phyloP scores from a whole-genome alignment of 2,888 invertebrate genomes.

The Lasioglossum malachurum region DNA sequence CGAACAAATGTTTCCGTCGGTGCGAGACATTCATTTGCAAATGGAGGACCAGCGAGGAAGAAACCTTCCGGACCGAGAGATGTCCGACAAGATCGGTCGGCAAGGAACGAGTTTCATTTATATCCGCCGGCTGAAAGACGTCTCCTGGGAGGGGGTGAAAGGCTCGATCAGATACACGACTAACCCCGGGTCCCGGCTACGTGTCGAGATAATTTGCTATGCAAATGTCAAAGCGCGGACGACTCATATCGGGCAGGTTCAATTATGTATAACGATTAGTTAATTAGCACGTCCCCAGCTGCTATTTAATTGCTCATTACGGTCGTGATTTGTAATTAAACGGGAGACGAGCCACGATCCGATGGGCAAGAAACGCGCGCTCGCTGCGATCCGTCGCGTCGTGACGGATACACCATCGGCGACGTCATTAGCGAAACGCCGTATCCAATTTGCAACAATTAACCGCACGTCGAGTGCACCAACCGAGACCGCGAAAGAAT shows the following conservation, averaged over 20 bases:
- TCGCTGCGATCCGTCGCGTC: not conserved
- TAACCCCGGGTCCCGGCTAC: no score
- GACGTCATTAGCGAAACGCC: conserved; percentile 35
- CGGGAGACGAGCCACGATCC: conserved; percentile 24
- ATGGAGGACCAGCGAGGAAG: conserved; percentile 33
- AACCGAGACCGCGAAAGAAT: not conserved
- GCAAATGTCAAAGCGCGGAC: conserved; percentile 52
- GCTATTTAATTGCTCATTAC: conserved; percentile 57
- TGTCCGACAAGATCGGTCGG: conserved; percentile 25
- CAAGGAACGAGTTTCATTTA: conserved; percentile 41
- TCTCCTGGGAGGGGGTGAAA: not conserved
- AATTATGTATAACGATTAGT: conserved; percentile 51
- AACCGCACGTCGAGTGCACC: conserved; percentile 37
- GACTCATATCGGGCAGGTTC: conserved; percentile 44
- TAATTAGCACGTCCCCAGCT: conserved; percentile 50
- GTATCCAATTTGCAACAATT: conserved; percentile 46
- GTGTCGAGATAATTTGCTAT: conserved; percentile 45
- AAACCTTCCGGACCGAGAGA: not conserved
- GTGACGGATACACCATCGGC: conserved; percentile 31
- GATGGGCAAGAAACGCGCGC: conserved; percentile 29
- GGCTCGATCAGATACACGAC: conserved; percentile 16
- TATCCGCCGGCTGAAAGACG: conserved; percentile 36
- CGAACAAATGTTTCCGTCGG: not conserved
- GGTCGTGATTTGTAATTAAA: conserved; percentile 57
- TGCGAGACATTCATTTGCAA: conserved; percentile 48